These are phyloP conservation scores for Micoletzkya japonica DNA, from an alignment of 2,888 invertebrate genomes.

Conservation along the genomic window DNA sequence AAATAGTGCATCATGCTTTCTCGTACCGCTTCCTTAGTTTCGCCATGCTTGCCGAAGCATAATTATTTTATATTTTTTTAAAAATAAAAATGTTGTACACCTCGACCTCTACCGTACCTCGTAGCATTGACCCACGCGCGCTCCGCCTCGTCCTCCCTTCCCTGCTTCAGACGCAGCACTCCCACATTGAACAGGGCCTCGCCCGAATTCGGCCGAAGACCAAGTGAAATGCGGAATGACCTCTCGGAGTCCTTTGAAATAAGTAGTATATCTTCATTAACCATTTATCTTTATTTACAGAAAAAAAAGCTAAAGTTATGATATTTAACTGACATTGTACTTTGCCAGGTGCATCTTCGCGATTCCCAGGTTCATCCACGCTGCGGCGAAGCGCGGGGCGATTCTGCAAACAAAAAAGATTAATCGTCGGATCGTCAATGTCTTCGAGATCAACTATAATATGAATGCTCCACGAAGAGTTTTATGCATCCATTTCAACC, in stretches of 20 bases:
- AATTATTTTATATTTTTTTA: too few species aligned
- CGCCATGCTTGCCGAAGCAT: too few species aligned
- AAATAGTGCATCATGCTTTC: too few species aligned
- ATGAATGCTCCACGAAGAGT: too few species aligned
- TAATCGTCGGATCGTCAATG: too few species aligned
- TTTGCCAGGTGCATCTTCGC: slow-evolving; percentile 74
- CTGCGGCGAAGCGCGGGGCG: slow-evolving; percentile 83
- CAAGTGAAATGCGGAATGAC: slow-evolving; percentile 71
- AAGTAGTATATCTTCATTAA: not conserved
- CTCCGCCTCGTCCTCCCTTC: slow-evolving; percentile 77
- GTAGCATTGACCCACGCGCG: slow-evolving; percentile 83
- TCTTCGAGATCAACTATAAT: too few species aligned
- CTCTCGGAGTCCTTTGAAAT: not conserved
- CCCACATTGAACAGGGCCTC: slow-evolving; percentile 84
- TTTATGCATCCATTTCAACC: too few species aligned
- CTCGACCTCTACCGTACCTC: slow-evolving; percentile 66
- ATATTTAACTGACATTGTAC: slow-evolving; percentile 28
- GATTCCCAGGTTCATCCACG: slow-evolving; percentile 98
- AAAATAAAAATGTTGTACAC: too few species aligned
- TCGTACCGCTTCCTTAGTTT: too few species aligned
- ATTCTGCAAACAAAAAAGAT: slow-evolving; percentile 14
- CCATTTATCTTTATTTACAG: not conserved
- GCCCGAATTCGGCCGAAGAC: slow-evolving; percentile 79
- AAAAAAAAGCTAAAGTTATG: not conserved
- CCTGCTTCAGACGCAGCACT: slow-evolving; percentile 83